Conservation (phyloP, 2,888 invertebrate genomes). For the Lacanobia oleracea region DNA sequence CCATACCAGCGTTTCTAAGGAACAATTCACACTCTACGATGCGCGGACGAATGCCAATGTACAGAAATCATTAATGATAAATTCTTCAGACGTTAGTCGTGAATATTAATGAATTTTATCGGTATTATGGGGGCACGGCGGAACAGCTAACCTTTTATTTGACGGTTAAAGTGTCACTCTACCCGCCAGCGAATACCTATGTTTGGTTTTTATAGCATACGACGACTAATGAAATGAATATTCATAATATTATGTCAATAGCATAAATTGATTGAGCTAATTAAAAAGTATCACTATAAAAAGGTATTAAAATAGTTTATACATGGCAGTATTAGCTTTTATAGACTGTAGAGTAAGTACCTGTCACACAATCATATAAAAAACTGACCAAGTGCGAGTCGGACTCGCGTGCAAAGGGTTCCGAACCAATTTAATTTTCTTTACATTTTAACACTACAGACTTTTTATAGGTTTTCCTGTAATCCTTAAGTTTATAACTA, state of each 20-base stretch:
- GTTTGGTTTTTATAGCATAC: constrained; percentile 15
- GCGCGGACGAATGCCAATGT: neutral
- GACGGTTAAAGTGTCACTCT: constrained; percentile 30
- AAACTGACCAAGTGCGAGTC: no score
- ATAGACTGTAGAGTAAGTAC: constrained; percentile 16
- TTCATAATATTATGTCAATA: constrained; percentile 34
- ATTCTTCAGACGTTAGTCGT: neutral
- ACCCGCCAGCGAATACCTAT: constrained; percentile 23
- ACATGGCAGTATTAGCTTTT: constrained; percentile 9
- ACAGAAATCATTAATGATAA: constrained; percentile 14
- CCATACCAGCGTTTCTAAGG: neutral
- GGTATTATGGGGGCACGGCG: neutral
- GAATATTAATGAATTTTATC: constrained; percentile 39
- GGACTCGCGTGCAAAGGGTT: no score
- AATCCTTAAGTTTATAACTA: no score
- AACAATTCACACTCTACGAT: neutral
- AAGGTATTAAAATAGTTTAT: constrained; percentile 16
- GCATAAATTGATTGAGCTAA: constrained; percentile 29
- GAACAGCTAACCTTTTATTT: constrained; percentile 38
- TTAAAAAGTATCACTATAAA: constrained; percentile 26
- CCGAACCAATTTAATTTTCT: no score
- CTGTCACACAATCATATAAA: constrained; percentile 11
- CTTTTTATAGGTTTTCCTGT: no score
- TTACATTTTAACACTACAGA: no score
- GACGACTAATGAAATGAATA: constrained; percentile 36